phyloP scores from a whole-genome alignment of 2,888 invertebrate genomes.

The Apamea crenata region DNA sequence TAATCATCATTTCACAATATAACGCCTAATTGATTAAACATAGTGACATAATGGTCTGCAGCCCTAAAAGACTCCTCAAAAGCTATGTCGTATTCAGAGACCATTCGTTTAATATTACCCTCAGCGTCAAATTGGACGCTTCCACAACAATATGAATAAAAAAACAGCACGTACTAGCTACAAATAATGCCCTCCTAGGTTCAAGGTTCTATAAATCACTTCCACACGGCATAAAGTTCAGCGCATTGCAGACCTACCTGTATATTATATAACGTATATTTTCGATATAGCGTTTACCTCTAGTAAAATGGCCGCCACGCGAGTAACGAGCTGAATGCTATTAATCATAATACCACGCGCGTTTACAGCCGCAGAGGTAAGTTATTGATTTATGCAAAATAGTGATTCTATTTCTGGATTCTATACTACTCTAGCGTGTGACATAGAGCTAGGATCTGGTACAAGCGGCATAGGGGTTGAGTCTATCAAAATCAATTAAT shows the following conservation, averaged over 20 bases:
- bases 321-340: constrained; percentile 2
- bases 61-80: background rate
- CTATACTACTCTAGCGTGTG: background rate
- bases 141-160: background rate
- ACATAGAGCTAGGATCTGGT: background rate
- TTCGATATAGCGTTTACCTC: background rate
- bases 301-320: constrained; percentile 17
- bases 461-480: no score
- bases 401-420: background rate
- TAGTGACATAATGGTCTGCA: background rate
- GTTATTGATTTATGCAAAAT: constrained; percentile 45
- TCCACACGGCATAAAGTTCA: constrained; percentile 19
- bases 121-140: background rate
- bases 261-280: background rate
- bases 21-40: no score
- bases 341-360: constrained; percentile 43
- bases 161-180: background rate
- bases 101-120: background rate
- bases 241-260: constrained; percentile 50
- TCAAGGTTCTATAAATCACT: constrained; percentile 40
- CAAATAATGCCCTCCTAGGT: background rate
- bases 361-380: background rate
- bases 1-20: no score
- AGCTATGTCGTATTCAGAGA: background rate
- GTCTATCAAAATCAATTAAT: background rate